A percentile compares a stretch with the other conserved stretches of the same genome.
Conservation (phyloP, 2,797 vertebrate species). For the Delichon dasypus region DNA sequence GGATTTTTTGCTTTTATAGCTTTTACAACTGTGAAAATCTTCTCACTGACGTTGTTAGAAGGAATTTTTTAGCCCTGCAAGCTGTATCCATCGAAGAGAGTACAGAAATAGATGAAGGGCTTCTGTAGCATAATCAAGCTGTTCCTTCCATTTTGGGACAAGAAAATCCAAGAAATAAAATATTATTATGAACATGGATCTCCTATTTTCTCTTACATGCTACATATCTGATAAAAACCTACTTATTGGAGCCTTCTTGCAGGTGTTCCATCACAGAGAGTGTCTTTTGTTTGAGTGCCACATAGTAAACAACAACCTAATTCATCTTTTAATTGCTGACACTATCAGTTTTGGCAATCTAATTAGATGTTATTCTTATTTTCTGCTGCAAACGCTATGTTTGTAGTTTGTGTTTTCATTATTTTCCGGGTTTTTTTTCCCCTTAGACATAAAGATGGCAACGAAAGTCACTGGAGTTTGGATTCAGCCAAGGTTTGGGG, state of each 20-base stretch:
- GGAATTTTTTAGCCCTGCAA: background rate
- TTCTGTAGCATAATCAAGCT: background rate
- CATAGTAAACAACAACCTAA: background rate
- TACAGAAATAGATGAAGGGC: background rate
- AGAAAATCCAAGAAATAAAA: background rate
- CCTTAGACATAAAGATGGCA: conserved; percentile 78
- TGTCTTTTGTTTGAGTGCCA: background rate
- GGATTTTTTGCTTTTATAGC: background rate
- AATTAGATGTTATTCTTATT: background rate
- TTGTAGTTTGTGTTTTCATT: background rate
- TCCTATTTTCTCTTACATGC: background rate
- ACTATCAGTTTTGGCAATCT: background rate
- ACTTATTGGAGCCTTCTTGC: background rate
- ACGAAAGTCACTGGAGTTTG: conserved; percentile 76
- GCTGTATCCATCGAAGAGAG: background rate
- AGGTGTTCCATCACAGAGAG: background rate
- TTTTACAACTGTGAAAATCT: background rate
- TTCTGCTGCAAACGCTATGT: background rate
- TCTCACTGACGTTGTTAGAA: background rate
- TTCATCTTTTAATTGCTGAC: background rate
- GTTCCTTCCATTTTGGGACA: background rate
- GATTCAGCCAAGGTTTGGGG: conserved; percentile 44
- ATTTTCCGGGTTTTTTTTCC: background rate
- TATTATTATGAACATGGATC: background rate
- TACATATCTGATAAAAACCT: background rate